Conservation (phyloP, 2,113 vertebrate genomes). For the Macrotis lagotis region DNA sequence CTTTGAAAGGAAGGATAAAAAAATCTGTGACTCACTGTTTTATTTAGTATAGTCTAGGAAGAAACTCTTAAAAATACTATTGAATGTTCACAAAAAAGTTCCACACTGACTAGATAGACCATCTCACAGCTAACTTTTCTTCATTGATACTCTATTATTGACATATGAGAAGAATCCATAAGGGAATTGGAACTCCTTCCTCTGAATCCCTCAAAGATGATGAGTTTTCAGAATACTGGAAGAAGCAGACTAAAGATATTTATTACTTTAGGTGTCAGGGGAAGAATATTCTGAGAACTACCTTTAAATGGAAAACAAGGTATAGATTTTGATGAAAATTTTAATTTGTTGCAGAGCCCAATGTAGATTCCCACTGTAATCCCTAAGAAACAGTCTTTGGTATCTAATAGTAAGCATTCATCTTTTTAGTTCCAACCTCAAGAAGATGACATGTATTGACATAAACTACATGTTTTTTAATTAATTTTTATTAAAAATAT, state of each 20-base stretch:
- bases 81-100: background rate
- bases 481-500: too few species aligned
- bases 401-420: slow-evolving; percentile 15
- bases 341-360: slow-evolving; percentile 37
- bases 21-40: background rate
- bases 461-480: too few species aligned
- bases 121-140: background rate
- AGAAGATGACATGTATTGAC: slow-evolving; percentile 2
- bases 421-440: slow-evolving; percentile 31
- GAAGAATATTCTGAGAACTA: slow-evolving; percentile 31
- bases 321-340: slow-evolving; percentile 4
- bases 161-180: background rate
- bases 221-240: background rate
- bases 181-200: background rate
- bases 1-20: background rate
- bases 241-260: slow-evolving; percentile 7
- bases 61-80: background rate
- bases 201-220: slow-evolving; percentile 5
- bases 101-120: background rate
- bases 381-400: slow-evolving; percentile 2
- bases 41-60: background rate
- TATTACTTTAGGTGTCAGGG: background rate
- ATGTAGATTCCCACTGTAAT: background rate
- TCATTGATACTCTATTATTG: background rate
- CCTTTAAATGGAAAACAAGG: background rate